Base-by-base conservation (phyloP, 1,140 invertebrate species). In the Drosophila bocki region DNA sequence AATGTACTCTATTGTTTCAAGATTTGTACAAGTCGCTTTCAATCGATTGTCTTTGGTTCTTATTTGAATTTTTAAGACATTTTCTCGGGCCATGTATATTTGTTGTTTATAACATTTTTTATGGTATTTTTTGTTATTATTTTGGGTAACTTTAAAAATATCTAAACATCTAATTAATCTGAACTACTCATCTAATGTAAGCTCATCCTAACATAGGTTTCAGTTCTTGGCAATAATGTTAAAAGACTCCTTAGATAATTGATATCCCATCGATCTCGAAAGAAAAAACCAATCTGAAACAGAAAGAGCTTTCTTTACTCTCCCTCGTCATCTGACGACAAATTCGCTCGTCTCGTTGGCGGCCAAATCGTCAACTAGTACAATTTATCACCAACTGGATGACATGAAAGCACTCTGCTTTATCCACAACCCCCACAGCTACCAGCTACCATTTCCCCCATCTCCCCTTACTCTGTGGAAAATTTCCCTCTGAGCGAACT, bases 401-500 rank as follows among this genome's bases (percentile, higher is more conserved):
- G 69, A 32, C 67, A 72, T 42, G 26, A 62, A 65, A 45, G n/a
- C 32, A 67, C 58, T 69, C 39, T 17, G 37, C 35, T 44, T 7
- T n/a, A 22, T 11, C 37, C 22, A 41, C 51, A 45, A 11, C 11
- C 29, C 29, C 17, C 11, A 19, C 17, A 11, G 26, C 60, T 8
- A 12, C 5, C 5, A 56, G 17, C 22, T 39, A 37, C 51, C 51
- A 22, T 35, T 53, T 37, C 12, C 17, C 50, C 17, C 50, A 19
- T 11, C 19, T n/a, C 7, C 17, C 26, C 33, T 0, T 1, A 2
- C 19, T 29, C n/a, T 19, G 17, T 19, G 64, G 42, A 70, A 48
- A 70, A 59, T 71, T 58, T 50, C 53, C n/a, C 67, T 59, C 8
- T 1, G 9, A 44, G 50, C 67, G 22, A 59, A 72, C 67, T 72